Evolutionary conservation across 2,888 invertebrate species (phyloP).

Genomic region (Junonia oenone): DNA sequence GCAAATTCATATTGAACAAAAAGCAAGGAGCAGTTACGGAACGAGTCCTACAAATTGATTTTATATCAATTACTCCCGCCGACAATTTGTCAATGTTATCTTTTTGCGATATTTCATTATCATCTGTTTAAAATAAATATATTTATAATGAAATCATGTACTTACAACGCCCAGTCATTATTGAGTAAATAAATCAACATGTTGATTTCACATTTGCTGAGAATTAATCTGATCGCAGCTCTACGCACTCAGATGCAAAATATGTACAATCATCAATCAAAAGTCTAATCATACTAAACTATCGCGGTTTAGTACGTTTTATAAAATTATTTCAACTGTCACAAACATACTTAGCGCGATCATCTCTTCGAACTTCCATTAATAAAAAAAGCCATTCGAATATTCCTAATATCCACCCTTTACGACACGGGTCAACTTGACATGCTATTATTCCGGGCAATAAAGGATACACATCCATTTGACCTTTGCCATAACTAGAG

Average conservation of each 20-base stretch:
- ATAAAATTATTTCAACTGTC: no score
- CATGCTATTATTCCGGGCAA: background rate
- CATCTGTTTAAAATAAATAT: constrained; percentile 1
- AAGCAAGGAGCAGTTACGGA: background rate
- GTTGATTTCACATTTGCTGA: background rate
- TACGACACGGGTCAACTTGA: background rate
- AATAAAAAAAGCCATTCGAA: background rate
- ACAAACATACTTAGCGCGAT: background rate
- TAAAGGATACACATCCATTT: constrained; percentile 9
- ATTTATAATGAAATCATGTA: background rate
- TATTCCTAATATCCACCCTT: background rate
- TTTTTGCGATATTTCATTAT: constrained; percentile 4
- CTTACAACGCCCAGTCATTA: background rate
- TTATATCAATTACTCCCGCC: constrained; percentile 2
- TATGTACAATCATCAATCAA: no score
- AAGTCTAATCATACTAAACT: no score
- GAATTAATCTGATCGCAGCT: background rate
- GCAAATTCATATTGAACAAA: constrained; percentile 3
- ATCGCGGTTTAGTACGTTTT: no score
- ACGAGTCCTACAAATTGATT: constrained; percentile 2
- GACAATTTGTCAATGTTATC: constrained; percentile 3
- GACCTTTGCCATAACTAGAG: constrained; percentile 25
- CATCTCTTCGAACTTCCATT: no score
- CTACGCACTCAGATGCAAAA: no score
- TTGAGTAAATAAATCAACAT: background rate